Conservation (phyloP, 2,797 vertebrate genomes). For the Botia almorhae region DNA sequence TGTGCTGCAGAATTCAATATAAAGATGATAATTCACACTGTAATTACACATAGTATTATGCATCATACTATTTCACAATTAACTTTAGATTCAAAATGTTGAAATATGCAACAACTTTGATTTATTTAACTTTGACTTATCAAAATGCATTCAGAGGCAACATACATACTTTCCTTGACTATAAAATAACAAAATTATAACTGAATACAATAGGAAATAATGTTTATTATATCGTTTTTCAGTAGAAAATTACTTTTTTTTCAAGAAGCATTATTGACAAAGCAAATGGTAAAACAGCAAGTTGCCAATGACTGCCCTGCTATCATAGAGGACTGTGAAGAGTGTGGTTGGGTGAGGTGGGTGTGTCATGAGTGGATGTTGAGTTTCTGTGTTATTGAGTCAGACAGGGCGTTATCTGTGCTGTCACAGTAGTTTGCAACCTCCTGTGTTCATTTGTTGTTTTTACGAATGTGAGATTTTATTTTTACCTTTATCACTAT, state of each 20-base stretch:
- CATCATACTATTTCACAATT: not conserved
- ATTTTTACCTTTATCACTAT: no score
- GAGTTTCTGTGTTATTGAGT: slow-evolving; percentile 20
- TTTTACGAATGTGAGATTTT: no score
- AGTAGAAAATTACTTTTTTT: not conserved
- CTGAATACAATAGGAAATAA: not conserved
- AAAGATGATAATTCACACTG: not conserved
- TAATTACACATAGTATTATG: no score
- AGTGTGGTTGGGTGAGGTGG: slow-evolving; percentile 33
- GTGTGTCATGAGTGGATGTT: slow-evolving; percentile 16
- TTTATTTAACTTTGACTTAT: no score
- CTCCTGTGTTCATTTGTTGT: not conserved
- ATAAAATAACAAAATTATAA: not conserved
- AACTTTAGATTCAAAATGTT: not conserved
- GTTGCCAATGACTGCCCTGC: not conserved
- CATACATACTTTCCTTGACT: no score
- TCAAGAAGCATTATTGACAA: not conserved
- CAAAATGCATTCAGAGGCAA: no score
- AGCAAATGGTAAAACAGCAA: not conserved
- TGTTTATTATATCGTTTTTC: not conserved
- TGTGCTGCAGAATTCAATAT: not conserved
- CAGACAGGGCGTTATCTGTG: slow-evolving; percentile 59
- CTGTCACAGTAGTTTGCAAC: not conserved
- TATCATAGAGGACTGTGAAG: slow-evolving; percentile 7
- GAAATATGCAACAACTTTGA: not conserved